Conservation (phyloP, 2,888 invertebrate genomes). For the Piscicola geometra region DNA sequence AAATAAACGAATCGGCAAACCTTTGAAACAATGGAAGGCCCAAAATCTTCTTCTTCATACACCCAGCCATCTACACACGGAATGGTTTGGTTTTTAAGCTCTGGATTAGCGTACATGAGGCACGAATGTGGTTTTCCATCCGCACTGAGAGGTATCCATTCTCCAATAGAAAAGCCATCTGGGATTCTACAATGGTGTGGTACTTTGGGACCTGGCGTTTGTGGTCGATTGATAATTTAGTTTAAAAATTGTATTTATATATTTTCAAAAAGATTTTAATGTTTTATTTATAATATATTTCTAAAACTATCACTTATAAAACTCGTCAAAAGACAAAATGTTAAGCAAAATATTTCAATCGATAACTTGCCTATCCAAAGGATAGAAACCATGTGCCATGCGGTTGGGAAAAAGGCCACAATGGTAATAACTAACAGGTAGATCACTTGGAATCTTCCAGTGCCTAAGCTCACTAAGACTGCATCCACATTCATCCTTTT, state of each 20-base stretch:
- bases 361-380: constrained; percentile 9
- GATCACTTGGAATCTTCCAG: neutral
- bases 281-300: too few species aligned
- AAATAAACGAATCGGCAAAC: too few species aligned
- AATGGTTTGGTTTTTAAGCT: constrained; percentile 35
- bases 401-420: neutral
- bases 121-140: constrained; percentile 34
- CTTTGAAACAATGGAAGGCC: constrained; percentile 40
- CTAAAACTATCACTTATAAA: too few species aligned
- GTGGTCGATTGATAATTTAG: neutral
- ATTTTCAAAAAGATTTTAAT: neutral
- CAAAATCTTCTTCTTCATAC: constrained; percentile 32
- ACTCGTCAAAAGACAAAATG: too few species aligned
- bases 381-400: constrained; percentile 13
- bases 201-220: constrained; percentile 29
- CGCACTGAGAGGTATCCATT: constrained; percentile 37
- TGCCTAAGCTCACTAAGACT: neutral
- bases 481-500: neutral
- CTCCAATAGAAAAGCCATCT: constrained; percentile 31
- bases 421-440: neutral
- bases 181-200: constrained; percentile 40
- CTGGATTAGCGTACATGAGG: constrained; percentile 35
- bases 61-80: constrained; percentile 41
- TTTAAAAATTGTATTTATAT: neutral
- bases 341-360: too few species aligned